Evolutionary conservation across 2,113 vertebrate genomes (phyloP).

Genomic region (Eurypyga helias): DNA sequence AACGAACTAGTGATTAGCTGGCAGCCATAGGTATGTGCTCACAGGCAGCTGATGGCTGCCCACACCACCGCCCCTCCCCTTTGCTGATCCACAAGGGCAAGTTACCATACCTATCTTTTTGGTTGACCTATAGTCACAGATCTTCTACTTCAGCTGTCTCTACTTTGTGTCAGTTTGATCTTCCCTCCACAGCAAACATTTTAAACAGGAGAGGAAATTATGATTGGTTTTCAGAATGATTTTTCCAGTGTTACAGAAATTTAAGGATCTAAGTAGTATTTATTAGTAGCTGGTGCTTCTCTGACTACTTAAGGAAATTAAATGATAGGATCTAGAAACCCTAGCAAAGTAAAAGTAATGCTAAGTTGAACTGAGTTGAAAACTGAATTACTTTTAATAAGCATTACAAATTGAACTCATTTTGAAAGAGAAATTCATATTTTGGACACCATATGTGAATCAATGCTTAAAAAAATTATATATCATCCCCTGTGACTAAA

Average conservation of each 20-base stretch:
- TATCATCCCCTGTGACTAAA: neutral
- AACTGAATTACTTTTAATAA: neutral
- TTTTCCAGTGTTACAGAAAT: neutral
- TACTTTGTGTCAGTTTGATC: neutral
- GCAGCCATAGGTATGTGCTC: neutral
- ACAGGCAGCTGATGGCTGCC: neutral
- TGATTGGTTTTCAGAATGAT: neutral
- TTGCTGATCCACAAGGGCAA: neutral
- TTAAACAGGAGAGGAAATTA: neutral
- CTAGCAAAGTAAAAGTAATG: neutral
- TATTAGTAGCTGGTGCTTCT: neutral
- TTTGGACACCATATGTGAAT: neutral
- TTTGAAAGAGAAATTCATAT: neutral
- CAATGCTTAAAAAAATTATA: neutral
- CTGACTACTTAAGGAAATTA: neutral
- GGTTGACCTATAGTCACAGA: neutral
- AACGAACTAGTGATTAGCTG: accelerated
- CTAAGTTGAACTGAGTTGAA: neutral
- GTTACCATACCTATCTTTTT: neutral
- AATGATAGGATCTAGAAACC: neutral
- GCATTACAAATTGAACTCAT: neutral
- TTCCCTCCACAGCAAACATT: neutral
- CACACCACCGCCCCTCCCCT: neutral
- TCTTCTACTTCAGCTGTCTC: neutral
- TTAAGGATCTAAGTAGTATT: neutral